Evolutionary conservation across 2,888 invertebrate genomes (phyloP).

Genomic region (Podabrus alpinus): DNA sequence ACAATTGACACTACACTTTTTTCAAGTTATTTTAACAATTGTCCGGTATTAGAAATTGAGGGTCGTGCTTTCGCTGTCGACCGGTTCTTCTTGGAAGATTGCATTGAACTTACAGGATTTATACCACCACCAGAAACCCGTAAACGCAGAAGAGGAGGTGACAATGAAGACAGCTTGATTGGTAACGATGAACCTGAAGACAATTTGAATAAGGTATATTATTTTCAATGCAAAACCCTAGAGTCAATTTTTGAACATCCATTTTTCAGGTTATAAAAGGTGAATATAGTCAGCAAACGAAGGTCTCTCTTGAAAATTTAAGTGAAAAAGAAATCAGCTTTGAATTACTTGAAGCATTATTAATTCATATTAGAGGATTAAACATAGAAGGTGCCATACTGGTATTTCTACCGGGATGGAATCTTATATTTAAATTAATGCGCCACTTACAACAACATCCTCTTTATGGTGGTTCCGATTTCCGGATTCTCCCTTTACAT

Average conservation of each 20-base stretch:
- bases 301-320: conserved; percentile 71
- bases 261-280: conserved; percentile 43
- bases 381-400: conserved; percentile 83
- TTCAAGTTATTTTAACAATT: conserved; percentile 87
- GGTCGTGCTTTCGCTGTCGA: conserved; percentile 87
- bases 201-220: conserved; percentile 71
- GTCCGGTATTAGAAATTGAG: conserved; percentile 88
- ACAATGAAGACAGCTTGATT: conserved; percentile 63
- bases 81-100: conserved; percentile 93
- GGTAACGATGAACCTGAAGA: conserved; percentile 65
- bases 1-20: conserved; percentile 95
- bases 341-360: conserved; percentile 84
- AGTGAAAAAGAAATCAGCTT: conserved; percentile 93
- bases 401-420: conserved; percentile 96
- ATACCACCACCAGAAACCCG: conserved; percentile 74
- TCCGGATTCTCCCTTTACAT: conserved; percentile 89
- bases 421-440: conserved; percentile 90
- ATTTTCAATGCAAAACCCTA: background rate
- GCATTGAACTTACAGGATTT: conserved; percentile 84
- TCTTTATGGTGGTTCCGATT: conserved; percentile 62
- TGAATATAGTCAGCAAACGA: conserved; percentile 66
- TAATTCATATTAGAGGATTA: conserved; percentile 65
- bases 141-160: conserved; percentile 68
- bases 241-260: background rate
- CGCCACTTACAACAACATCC: conserved; percentile 79